Evolutionary conservation across 1,140 invertebrate species (phyloP), one percentile per base, ranked within the genome.

Genomic region (Manduca sexta): DNA sequence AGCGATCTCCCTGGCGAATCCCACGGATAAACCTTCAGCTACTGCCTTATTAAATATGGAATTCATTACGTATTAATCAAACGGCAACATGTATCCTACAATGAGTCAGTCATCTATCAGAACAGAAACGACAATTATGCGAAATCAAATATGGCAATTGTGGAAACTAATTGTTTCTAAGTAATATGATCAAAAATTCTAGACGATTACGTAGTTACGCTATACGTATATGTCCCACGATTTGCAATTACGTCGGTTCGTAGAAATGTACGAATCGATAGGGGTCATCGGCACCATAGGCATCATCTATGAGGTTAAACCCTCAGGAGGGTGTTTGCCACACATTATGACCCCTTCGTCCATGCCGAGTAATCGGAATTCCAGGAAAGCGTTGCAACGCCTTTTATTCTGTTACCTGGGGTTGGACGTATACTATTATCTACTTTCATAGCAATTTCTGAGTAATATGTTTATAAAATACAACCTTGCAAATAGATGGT

Each of bases 261-360:
- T 67, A 56, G 71, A 78, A 81, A 65, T 68, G 52, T 39, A 51
- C 60, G 53, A 79, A 83, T 83, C 79, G 79, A 80, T 83, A 80
- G 73, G 59, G 76, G 75, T 83, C 76, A 80, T 79, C 71, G 74
- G 66, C 79, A 76, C 74, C 59, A 72, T 78, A 76, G 68, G 71
- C 71, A 76, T 73, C 70, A 78, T 69, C 64, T 53, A 64, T 74
- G 64, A 71, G 73, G 64, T 71, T 58, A 69, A 74, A 72, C 76
- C 74, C 76, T 72, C 60, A 67, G 53, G 60, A 78, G 69, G 75
- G 70, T 63, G 61, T 61, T 55, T 64, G 65, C 65, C 65, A 68
- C 64, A 70, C 66, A 74, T 74, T 74, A 74, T 69, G 34, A 41
- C 55, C 60, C 71, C 59, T 69, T 43, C 63, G 49, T 57, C 66